Evolutionary conservation across 2,113 vertebrate species (phyloP).

Genomic region (Sardina pilchardus): DNA sequence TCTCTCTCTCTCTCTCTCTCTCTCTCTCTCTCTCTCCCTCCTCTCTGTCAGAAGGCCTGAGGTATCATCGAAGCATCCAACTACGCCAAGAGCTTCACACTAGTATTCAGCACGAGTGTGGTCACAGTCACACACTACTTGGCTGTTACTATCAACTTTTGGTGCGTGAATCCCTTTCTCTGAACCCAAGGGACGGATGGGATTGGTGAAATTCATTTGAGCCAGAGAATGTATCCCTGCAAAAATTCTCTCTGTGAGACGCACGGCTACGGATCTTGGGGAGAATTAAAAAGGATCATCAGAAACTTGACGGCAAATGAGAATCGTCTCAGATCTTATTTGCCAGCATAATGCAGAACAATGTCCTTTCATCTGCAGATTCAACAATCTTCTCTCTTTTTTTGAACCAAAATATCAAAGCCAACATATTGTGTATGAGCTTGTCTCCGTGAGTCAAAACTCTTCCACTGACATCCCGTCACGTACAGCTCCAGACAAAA

Average conservation of each 20-base stretch:
- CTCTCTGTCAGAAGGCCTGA: neutral
- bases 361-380: neutral
- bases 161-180: neutral
- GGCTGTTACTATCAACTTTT: conserved; percentile 34
- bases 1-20: neutral
- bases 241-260: neutral
- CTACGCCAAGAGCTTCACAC: conserved; percentile 52
- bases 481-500: neutral
- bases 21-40: neutral
- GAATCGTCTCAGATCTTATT: neutral
- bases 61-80: conserved; percentile 33
- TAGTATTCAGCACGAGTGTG: neutral
- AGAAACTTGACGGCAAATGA: neutral
- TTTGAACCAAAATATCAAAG: neutral
- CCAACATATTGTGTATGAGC: neutral
- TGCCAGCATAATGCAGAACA: neutral
- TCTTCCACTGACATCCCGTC: neutral
- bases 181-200: neutral
- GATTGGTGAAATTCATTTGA: neutral
- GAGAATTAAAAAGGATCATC: neutral
- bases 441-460: neutral
- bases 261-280: neutral
- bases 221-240: neutral
- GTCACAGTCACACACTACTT: conserved; percentile 20
- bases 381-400: neutral